Conservation (phyloP, 1,140 invertebrate species). For the Pachypeltis micranthus region DNA sequence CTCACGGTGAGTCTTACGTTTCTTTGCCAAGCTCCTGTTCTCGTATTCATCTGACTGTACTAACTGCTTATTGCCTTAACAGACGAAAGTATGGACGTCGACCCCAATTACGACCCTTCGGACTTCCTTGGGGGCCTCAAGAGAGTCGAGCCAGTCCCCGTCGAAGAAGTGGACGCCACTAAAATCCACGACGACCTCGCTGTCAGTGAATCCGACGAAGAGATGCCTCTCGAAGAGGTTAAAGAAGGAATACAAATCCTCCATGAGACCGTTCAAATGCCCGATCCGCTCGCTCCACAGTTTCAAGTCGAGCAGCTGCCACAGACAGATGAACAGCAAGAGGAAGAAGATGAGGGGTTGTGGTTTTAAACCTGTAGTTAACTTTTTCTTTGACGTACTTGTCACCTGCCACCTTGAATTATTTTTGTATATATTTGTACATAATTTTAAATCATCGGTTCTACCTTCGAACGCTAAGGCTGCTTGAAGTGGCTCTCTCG, state of each 20-base stretch:
- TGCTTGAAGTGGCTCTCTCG: no score
- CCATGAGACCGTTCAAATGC: not conserved
- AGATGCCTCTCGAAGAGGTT: slow-evolving; percentile 35
- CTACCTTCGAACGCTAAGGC: no score
- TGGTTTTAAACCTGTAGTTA: slow-evolving; percentile 38
- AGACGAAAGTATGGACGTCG: slow-evolving; percentile 68
- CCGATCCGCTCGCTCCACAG: slow-evolving; percentile 17
- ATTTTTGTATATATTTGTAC: not conserved
- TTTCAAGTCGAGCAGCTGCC: slow-evolving; percentile 27
- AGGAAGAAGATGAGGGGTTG: slow-evolving; percentile 38
- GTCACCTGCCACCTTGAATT: not conserved
- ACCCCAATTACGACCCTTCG: slow-evolving; percentile 76
- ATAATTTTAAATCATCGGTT: no score
- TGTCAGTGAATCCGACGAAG: slow-evolving; percentile 69
- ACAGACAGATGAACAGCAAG: slow-evolving; percentile 31
- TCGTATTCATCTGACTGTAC: not conserved
- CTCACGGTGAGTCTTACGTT: slow-evolving; percentile 10
- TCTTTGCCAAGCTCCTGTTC: not conserved
- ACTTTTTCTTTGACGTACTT: not conserved
- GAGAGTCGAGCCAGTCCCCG: slow-evolving; percentile 35
- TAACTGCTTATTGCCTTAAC: slow-evolving; percentile 22
- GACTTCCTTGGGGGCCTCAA: slow-evolving; percentile 54
- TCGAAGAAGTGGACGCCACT: slow-evolving; percentile 21
- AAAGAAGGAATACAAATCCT: not conserved
- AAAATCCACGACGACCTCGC: slow-evolving; percentile 60